Percentiles rank a stretch among this genome's conserved stretches.
phyloP scores from a whole-genome alignment of 1,140 invertebrate genomes.

The Physella acuta region DNA sequence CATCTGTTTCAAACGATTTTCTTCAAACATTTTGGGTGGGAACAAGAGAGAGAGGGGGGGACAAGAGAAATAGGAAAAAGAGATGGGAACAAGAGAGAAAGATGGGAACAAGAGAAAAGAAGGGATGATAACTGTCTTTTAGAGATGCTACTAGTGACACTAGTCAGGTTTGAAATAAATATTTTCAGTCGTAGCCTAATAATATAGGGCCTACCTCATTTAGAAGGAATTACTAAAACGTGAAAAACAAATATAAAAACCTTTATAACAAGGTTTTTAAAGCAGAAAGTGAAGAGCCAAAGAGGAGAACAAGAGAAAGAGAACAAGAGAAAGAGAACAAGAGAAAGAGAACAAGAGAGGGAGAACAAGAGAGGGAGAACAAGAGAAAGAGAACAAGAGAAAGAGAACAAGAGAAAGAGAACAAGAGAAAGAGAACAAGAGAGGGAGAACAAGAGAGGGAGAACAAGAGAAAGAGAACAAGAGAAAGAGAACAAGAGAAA shows the following conservation, averaged over 20 bases:
- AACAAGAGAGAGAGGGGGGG: neutral
- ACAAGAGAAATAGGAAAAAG: neutral
- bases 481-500: neutral
- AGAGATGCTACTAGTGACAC: too few species aligned
- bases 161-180: too few species aligned
- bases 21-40: too few species aligned
- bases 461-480: neutral
- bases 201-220: too few species aligned
- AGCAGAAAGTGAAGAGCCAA: neutral
- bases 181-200: too few species aligned
- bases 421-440: neutral
- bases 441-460: neutral
- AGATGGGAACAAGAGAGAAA: neutral
- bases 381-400: neutral
- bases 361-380: neutral
- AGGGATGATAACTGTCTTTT: too few species aligned
- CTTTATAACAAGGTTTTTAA: too few species aligned
- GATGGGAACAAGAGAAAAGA: neutral
- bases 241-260: neutral
- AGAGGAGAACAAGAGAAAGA: neutral
- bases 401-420: neutral
- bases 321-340: neutral
- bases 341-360: neutral
- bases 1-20: too few species aligned
- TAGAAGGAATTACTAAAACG: too few species aligned